Evolutionary conservation across 92 coral and sea anemone species (phyloP), one percentile per base, ranked within the genome.

Genomic region (Phenganax stokvisi): DNA sequence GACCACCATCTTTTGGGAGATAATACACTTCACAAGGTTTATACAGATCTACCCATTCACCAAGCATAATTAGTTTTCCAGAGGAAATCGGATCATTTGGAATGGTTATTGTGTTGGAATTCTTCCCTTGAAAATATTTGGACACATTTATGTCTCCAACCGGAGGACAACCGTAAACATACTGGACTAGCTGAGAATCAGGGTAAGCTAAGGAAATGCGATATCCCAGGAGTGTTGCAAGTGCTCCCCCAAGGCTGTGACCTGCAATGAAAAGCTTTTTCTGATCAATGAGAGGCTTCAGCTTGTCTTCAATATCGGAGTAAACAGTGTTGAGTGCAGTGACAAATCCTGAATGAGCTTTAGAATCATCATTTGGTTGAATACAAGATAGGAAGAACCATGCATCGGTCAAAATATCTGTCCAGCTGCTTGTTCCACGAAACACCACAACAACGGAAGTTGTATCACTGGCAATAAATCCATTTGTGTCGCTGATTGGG

Each of bases 41-140:
- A 15, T 56, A 56, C 15, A 56, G 15, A 56, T 56, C 15, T 15
- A 15, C 60, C 60, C 60, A 56, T 56, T 9, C 60, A 56, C 60
- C 60, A 56, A 56, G 60, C 60, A 56, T 9, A 56, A 56, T 9
- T 15, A 56, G 60, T 56, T 56, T 56, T 9, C 60, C 60, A 56
- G 60, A 56, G 15, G 60, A 56, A 15, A 56, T 15, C 60, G 60
- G 60, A 15, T 56, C 60, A 56, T 56, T 56, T 56, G 9, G 10
- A 56, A 56, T 56, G 60, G 60, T 56, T 56, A 56, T 56, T 56
- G 60, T 56, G 60, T 56, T 56, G 60, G 60, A 56, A 56, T 56
- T 56, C 60, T 56, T 56, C 15, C 60, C 60, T 56, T 9, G 60
- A 56, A 56, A 56, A 56, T 9, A 56, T 56, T 56, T 15, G 10